Base-by-base conservation (phyloP, 2,113 vertebrate species). In the Polyodon spathula region DNA sequence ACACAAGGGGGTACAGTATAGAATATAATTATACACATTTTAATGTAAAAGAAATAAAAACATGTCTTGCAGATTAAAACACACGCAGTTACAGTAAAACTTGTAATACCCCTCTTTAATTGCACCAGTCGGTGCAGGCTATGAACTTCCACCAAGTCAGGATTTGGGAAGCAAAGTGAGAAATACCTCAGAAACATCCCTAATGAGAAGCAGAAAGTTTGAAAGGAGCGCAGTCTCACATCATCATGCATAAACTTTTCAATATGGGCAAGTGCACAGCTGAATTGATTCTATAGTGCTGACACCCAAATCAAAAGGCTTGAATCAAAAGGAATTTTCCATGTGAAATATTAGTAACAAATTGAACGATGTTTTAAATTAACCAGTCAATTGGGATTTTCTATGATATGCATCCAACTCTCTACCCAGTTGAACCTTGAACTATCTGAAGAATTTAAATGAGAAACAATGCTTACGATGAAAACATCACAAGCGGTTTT, bases 271-370 rank as follows among this genome's bases (percentile, higher is more conserved):
- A 78, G 77, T 73, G 73, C 80, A 72, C 76, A 78, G 74, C 71
- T 68, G 72, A 75, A 69, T 74, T 76, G 70, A 71, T 83, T 82
- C 81, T 81, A 83, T 74, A 80, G 77, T 79, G 78, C 73, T 77
- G 69, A 54, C 56, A 63, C 40, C 11, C 39, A 82, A 80, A 81
- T 85, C 80, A 85, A 87, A 88, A 76, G 60, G 61, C 57, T 68
- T 61, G 74, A 65, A 70, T 67, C 71, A 79, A 72, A 84, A 76
- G 74, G 80, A 86, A 80, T 78, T 78, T 86, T 86, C 83, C 83
- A 84, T 84, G 84, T 84, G 85, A 81, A 79, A 83, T 82, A 83
- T 84, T 84, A 80, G 74, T 80, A 85, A 85, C 82, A 84, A 88
- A 84, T 78, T 80, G 83, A 86, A 80, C 77, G 79, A 83, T 70